Percentiles rank a stretch among this genome's conserved stretches.
Evolutionary conservation across 2,888 invertebrate genomes (phyloP).

Genomic region (Drosophila paucipuncta): DNA sequence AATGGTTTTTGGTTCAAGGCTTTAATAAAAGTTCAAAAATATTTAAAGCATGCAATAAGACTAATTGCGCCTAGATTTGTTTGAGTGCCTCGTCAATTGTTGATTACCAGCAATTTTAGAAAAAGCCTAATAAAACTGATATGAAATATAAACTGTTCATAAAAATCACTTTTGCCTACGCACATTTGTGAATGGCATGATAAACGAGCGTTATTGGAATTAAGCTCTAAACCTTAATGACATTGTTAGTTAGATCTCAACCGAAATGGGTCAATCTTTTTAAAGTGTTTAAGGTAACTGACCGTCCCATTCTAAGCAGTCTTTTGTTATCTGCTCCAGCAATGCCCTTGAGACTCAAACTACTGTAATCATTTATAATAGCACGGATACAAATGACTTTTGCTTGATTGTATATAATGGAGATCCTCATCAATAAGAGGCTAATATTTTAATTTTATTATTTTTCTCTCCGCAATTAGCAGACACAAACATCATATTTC

Average conservation of each 20-base stretch:
- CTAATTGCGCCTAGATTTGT: background rate
- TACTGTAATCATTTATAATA: background rate
- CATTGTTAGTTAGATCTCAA: background rate
- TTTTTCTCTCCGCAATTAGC: background rate
- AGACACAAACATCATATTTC: background rate
- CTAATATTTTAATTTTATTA: background rate
- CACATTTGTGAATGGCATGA: background rate
- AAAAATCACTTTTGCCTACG: background rate
- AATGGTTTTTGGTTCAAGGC: constrained; percentile 9
- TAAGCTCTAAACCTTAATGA: background rate
- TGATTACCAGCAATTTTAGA: background rate
- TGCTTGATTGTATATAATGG: background rate
- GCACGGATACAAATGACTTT: background rate
- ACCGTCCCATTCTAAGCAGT: background rate
- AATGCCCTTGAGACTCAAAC: background rate
- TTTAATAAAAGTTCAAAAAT: constrained; percentile 1
- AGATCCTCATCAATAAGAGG: background rate
- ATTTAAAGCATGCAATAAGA: constrained; percentile 1
- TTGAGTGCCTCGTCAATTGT: background rate
- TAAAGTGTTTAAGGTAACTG: background rate
- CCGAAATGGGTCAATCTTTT: background rate
- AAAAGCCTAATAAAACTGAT: background rate
- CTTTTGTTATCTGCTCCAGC: background rate
- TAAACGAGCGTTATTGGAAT: too few relatives aligned
- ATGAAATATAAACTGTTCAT: background rate